These are phyloP conservation scores for Abrostola triplasia DNA, from an alignment of 2,888 invertebrate genomes.

Conservation along the genomic window DNA sequence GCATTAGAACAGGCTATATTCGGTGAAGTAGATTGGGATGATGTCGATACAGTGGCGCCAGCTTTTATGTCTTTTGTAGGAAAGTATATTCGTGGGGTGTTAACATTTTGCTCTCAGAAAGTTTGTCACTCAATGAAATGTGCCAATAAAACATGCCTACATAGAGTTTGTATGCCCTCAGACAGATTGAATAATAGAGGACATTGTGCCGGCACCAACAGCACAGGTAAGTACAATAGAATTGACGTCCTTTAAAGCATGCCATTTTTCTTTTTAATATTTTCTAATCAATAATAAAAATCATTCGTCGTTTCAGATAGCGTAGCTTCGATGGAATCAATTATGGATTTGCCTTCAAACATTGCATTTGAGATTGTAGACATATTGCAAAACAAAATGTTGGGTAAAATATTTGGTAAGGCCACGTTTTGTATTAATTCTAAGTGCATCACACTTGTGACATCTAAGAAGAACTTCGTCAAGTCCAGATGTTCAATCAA, in stretches of 20 bases:
- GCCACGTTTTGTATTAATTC: constrained; percentile 77
- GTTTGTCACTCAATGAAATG: constrained; percentile 84
- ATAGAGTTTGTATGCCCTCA: constrained; percentile 74
- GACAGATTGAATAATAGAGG: constrained; percentile 78
- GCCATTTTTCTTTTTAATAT: background rate
- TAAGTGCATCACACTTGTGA: constrained; percentile 77
- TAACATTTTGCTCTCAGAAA: constrained; percentile 80
- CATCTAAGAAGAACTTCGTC: constrained; percentile 75
- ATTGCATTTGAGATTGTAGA: constrained; percentile 81
- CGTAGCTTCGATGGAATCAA: constrained; percentile 77
- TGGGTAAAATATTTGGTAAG: constrained; percentile 80
- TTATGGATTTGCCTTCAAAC: constrained; percentile 82
- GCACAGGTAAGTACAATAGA: constrained; percentile 67
- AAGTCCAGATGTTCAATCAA: constrained; percentile 77
- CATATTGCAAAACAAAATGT: constrained; percentile 79
- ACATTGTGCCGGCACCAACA: constrained; percentile 76
- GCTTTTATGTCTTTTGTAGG: constrained; percentile 81
- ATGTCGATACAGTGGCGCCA: constrained; percentile 77
- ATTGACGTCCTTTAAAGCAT: background rate
- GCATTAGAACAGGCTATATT: constrained; percentile 79
- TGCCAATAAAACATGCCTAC: constrained; percentile 72
- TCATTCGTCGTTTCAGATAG: constrained; percentile 72
- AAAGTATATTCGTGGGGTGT: constrained; percentile 79
- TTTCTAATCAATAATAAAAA: background rate
- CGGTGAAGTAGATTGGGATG: constrained; percentile 80